A percentile compares a stretch with the other conserved stretches of the same genome.
Conservation (phyloP, 2,797 vertebrate genomes). For the Champsocephalus esox region DNA sequence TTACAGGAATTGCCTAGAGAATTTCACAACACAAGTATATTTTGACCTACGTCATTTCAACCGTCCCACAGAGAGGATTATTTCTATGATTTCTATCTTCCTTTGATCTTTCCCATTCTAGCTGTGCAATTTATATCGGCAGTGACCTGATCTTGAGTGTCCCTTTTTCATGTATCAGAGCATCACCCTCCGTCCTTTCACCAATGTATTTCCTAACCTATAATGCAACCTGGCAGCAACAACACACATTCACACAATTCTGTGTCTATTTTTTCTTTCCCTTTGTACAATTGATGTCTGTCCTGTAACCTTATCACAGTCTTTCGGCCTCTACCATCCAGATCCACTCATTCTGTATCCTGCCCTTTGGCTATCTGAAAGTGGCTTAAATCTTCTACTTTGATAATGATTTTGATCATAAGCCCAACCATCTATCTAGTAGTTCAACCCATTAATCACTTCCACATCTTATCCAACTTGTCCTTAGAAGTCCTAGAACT, state of each 20-base stretch:
- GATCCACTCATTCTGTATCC: conserved; percentile 5
- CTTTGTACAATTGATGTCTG: not conserved
- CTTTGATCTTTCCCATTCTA: conserved; percentile 42
- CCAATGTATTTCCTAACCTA: not conserved
- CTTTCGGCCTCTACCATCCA: conserved; percentile 8
- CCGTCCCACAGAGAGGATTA: conserved; percentile 19
- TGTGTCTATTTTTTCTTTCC: not conserved
- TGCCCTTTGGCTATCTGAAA: not conserved
- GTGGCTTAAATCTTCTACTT: conserved; percentile 12
- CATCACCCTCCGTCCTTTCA: not conserved
- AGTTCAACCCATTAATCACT: not conserved
- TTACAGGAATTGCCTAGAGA: conserved; percentile 44
- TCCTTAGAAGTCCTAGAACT: conserved; percentile 27
- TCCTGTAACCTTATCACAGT: conserved; percentile 20
- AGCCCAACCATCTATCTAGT: not conserved
- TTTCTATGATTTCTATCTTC: conserved; percentile 27
- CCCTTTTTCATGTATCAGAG: conserved; percentile 17
- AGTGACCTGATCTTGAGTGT: conserved; percentile 21
- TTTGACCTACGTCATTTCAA: conserved; percentile 17
- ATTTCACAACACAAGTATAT: conserved; percentile 38
- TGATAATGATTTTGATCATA: conserved; percentile 29
- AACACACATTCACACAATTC: not conserved
- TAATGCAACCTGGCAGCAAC: not conserved
- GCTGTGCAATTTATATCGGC: conserved; percentile 3
- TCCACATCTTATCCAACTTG: conserved; percentile 3